A percentile compares a stretch with the other conserved stretches of the same genome.
These are phyloP conservation scores for Ecdyonurus torrentis DNA, from an alignment of 2,888 invertebrate genomes.

Conservation along the genomic window DNA sequence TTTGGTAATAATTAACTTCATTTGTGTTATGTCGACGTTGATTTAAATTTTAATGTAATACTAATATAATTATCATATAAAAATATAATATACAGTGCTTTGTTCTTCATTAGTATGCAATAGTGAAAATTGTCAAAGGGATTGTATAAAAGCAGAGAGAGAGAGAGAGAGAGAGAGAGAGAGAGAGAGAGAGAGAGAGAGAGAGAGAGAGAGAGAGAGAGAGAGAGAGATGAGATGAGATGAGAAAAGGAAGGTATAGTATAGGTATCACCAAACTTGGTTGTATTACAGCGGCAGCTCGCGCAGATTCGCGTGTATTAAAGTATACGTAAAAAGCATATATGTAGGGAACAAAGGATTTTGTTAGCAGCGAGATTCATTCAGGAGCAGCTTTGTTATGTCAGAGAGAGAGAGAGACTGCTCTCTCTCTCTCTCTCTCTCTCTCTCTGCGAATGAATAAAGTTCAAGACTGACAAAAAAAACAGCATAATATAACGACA, in stretches of 20 bases:
- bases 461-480: no score
- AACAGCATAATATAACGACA: no score
- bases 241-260: background rate
- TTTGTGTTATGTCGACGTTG: no score
- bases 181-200: background rate
- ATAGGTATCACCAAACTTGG: background rate
- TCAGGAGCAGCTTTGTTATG: background rate
- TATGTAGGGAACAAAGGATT: background rate
- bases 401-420: no score
- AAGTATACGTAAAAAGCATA: background rate
- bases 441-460: no score
- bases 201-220: no score
- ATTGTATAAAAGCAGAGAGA: background rate
- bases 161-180: background rate
- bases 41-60: no score
- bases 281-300: background rate
- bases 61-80: no score
- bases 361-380: background rate
- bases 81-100: no score
- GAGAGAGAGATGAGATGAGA: no score
- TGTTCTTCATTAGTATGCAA: background rate
- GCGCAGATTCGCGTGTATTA: background rate
- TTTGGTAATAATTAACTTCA: no score
- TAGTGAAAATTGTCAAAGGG: background rate
- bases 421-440: no score